A percentile compares a stretch with the other conserved stretches of the same genome.
Conservation (phyloP, 2,113 vertebrate genomes). For the Calypte anna region DNA sequence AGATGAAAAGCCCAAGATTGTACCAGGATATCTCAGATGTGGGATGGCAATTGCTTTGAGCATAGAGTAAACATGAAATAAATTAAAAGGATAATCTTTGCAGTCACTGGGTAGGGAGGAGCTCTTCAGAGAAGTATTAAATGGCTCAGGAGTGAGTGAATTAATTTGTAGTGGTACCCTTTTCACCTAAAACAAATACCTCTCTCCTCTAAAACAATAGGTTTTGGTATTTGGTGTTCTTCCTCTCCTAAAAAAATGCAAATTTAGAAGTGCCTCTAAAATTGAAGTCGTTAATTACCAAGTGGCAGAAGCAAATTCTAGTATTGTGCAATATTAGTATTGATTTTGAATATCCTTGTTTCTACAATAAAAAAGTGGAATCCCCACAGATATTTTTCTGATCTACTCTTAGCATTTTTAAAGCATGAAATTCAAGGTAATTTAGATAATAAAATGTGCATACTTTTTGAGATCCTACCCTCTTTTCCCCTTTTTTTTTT, state of each 20-base stretch:
- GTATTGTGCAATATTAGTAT: not conserved
- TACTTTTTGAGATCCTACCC: not conserved
- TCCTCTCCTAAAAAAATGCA: not conserved
- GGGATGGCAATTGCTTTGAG: not conserved
- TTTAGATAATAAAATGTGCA: not conserved
- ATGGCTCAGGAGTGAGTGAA: not conserved
- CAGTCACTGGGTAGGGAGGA: not conserved
- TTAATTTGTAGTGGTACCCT: not conserved
- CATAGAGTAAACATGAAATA: slow-evolving; percentile 6
- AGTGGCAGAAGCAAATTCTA: not conserved
- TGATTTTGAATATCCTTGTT: not conserved
- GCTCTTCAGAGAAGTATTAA: not conserved
- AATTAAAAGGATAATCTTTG: slow-evolving; percentile 4
- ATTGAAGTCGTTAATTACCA: not conserved
- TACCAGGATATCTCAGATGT: not conserved
- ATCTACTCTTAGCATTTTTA: not conserved
- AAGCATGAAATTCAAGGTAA: not conserved
- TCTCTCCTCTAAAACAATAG: not conserved
- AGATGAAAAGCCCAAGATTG: not conserved
- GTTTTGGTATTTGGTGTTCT: not conserved
- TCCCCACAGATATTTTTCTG: not conserved
- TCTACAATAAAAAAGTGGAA: not conserved
- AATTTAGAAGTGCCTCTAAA: not conserved
- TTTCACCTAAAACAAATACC: not conserved
- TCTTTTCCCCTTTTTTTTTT: not conserved